Evolutionary conservation across 2,888 invertebrate genomes (phyloP), one percentile per base, ranked within the genome.

Genomic region (Drosophila mettleri): DNA sequence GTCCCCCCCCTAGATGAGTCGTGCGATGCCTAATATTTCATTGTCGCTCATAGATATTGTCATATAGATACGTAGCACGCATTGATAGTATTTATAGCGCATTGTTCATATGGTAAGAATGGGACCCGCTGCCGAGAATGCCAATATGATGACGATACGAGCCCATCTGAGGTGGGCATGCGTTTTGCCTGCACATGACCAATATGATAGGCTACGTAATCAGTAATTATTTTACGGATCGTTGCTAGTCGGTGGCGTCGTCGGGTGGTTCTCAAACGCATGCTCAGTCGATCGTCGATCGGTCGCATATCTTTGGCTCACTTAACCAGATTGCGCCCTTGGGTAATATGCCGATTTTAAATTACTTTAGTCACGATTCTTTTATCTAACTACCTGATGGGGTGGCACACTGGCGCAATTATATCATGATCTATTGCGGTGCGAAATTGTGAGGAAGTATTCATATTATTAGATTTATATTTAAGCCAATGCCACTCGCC

Each of bases 321-420:
- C 63, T 61, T 63, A 46, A 27, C 34, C 36, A 61, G 33, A 63
- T 59, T 46, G 48, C 51, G 69, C 57, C 73, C 69, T 64, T 65
- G 74, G 69, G 75, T 84, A 86, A 84, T 78, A 54, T 29, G 69
- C 34, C 69, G 49, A 84, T 73, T 84, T 74, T 70, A 64, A 61
- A 61, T 24, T 51, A 64, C 65, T 85, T 82, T 81, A 72, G 74
- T 88, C 86, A 88, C 69, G 68, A 66, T 65, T 70, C 39, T 24
- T 43, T 31, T 77, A 80, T 69, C 78, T 60, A 8, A 7, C 27
- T 38, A 6, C 60, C 34, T 1, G 20, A 29, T 54, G 52, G 49
- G 54, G 34, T 27, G 14, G 18, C 24, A 7, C 33, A 31, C 29
- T 38, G 12, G n/a, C 22, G 5, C 41, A 14, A 43, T 46, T 39